phyloP scores from a whole-genome alignment of 2,113 vertebrate species.

The Zosterops lateralis region DNA sequence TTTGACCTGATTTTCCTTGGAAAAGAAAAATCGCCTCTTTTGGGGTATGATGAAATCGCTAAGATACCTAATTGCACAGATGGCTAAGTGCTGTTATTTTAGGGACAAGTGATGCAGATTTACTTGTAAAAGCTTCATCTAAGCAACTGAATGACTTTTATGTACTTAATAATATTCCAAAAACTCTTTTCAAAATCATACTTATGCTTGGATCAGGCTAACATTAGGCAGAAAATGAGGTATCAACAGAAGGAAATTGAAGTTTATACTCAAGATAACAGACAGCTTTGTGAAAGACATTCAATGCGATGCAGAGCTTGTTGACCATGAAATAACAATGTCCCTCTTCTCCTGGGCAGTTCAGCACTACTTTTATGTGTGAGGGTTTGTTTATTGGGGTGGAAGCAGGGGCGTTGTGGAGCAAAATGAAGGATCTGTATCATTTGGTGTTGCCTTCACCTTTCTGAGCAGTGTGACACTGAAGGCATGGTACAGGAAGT shows the following conservation, averaged over 20 bases:
- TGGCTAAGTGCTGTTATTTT: not conserved
- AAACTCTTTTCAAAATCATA: not conserved
- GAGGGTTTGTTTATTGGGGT: not conserved
- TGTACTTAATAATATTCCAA: not conserved
- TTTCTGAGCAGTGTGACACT: not conserved
- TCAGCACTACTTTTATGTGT: not conserved
- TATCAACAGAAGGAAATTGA: not conserved
- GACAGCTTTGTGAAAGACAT: not conserved
- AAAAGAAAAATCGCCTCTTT: fast-evolving
- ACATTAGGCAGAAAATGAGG: not conserved
- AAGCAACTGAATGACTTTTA: not conserved
- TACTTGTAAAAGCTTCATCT: not conserved
- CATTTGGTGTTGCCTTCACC: not conserved
- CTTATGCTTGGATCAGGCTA: not conserved
- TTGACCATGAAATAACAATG: not conserved
- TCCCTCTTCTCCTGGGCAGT: not conserved
- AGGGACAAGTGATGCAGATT: not conserved
- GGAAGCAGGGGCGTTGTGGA: fast-evolving
- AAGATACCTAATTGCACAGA: not conserved
- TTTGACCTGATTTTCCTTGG: not conserved
- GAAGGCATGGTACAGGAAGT: not conserved
- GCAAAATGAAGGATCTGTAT: not conserved
- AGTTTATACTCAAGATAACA: not conserved
- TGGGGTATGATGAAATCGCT: not conserved
- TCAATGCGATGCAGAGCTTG: fast-evolving